Evolutionary conservation across 2,797 vertebrate genomes (phyloP).

Genomic region (Cyclura pinguis): DNA sequence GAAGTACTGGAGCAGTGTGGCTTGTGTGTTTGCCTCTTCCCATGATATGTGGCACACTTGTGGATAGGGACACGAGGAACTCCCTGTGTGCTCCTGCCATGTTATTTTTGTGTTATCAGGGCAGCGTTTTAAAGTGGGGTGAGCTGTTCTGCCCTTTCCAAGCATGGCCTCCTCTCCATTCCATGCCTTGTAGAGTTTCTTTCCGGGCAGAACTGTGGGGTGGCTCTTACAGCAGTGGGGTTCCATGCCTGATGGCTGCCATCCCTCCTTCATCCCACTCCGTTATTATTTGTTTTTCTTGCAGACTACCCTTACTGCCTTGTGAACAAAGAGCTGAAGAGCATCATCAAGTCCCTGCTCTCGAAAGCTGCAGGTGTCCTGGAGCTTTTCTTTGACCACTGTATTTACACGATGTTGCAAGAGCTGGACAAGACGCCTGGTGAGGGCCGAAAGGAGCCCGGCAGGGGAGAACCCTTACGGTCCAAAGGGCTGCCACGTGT

Average conservation of each 20-base stretch:
- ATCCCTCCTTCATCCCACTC: not conserved
- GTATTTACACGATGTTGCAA: slow-evolving; percentile 92
- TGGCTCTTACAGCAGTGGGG: not conserved
- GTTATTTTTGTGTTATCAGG: not conserved
- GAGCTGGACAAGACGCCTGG: slow-evolving; percentile 91
- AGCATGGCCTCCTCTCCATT: not conserved
- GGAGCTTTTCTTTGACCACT: slow-evolving; percentile 94
- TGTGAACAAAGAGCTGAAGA: slow-evolving; percentile 86
- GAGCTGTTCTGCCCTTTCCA: not conserved
- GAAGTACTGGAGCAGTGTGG: too few species aligned
- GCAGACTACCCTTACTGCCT: slow-evolving; percentile 95
- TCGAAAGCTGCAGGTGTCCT: slow-evolving; percentile 78
- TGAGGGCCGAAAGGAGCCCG: slow-evolving; percentile 57
- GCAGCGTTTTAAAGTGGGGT: not conserved
- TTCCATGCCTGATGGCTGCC: too few species aligned
- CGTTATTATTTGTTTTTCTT: slow-evolving; percentile 2
- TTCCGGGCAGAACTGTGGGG: too few species aligned
- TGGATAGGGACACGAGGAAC: not conserved
- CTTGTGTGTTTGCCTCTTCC: not conserved
- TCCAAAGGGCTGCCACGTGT: not conserved
- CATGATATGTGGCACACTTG: not conserved
- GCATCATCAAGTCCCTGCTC: slow-evolving; percentile 86
- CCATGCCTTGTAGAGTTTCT: not conserved
- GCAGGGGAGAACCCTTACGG: not conserved
- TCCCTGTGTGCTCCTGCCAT: not conserved